Conservation (phyloP, 2,888 invertebrate species). For the Sipha maydis region DNA sequence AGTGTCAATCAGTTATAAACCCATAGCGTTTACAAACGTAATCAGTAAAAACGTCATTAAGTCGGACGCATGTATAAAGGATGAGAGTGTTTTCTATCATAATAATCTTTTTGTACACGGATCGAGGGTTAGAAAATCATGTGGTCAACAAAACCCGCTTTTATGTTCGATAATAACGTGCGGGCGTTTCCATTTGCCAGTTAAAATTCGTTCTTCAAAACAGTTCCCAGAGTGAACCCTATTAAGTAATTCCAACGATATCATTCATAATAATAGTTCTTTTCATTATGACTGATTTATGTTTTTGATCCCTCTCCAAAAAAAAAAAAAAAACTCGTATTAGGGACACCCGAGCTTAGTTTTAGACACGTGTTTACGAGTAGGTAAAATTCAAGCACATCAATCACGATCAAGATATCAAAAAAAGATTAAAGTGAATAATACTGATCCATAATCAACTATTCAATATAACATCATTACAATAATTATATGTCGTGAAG, state of each 20-base stretch:
- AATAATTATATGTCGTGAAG: not conserved
- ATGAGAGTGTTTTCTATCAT: not conserved
- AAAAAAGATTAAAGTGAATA: not conserved
- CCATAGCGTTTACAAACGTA: not conserved
- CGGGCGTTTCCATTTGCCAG: slow-evolving; percentile 41
- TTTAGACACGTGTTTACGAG: slow-evolving; percentile 35
- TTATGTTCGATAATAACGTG: not conserved
- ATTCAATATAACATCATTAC: not conserved
- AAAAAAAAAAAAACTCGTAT: slow-evolving; percentile 27
- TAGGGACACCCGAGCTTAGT: not conserved
- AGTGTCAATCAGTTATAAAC: not conserved
- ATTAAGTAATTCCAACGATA: slow-evolving; percentile 43
- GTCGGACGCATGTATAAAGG: not conserved
- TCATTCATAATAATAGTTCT: slow-evolving; percentile 21
- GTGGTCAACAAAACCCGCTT: slow-evolving; percentile 32
- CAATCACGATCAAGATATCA: slow-evolving; percentile 7
- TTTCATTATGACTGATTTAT: slow-evolving; percentile 55
- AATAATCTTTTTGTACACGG: not conserved
- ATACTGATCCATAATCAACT: not conserved
- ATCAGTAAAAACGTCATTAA: not conserved
- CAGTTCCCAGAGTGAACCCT: slow-evolving; percentile 31
- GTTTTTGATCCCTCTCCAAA: slow-evolving; percentile 38
- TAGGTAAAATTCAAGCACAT: slow-evolving; percentile 33
- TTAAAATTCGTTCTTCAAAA: slow-evolving; percentile 40
- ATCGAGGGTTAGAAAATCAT: slow-evolving; percentile 15